phyloP scores from a whole-genome alignment of 2,113 vertebrate species.

The Rhinolophus sinicus region DNA sequence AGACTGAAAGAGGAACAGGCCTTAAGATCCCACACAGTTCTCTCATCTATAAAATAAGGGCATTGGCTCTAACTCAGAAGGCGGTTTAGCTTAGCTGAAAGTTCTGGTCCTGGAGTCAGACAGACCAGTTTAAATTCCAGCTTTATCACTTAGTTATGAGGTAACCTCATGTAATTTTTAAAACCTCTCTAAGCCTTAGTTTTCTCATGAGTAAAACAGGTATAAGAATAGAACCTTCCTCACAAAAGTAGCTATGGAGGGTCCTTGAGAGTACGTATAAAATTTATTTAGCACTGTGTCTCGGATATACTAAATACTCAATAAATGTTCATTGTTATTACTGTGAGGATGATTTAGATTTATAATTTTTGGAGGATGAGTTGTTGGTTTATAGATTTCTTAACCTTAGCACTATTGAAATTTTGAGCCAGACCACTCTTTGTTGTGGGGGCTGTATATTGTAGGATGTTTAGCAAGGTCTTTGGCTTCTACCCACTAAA shows the following conservation, averaged over 20 bases:
- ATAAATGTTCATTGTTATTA: background rate
- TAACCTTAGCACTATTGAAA: background rate
- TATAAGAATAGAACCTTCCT: background rate
- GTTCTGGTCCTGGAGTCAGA: background rate
- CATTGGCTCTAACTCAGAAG: background rate
- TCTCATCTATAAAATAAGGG: background rate
- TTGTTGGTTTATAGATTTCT: background rate
- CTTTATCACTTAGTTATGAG: background rate
- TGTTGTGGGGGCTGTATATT: too few relatives aligned
- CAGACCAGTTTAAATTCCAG: background rate
- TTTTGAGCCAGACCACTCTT: background rate
- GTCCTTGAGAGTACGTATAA: fast-evolving
- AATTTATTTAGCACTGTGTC: background rate
- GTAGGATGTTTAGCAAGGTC: background rate
- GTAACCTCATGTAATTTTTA: background rate
- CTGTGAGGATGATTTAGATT: background rate
- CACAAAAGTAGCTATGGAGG: background rate
- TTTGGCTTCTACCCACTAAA: background rate
- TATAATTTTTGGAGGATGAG: background rate
- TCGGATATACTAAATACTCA: background rate
- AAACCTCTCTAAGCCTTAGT: background rate
- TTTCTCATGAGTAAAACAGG: background rate
- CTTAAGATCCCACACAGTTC: background rate
- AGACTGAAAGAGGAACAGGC: background rate
- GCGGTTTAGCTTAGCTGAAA: background rate